Conservation (phyloP, 2,113 vertebrate species). For the Corvus hawaiiensis region DNA sequence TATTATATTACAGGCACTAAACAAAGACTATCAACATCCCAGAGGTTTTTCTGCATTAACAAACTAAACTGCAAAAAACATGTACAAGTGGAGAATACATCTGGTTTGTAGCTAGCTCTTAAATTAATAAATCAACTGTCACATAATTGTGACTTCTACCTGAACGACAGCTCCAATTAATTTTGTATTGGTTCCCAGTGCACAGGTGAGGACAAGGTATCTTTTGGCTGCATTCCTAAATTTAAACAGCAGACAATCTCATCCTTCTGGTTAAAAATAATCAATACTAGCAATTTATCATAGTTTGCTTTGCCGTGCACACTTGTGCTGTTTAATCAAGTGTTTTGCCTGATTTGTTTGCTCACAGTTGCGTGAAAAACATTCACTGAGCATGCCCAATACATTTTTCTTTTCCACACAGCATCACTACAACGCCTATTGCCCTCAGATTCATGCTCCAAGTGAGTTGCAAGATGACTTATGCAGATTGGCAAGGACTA, state of each 20-base stretch:
- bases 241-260: constrained; percentile 26
- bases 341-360: constrained; percentile 36
- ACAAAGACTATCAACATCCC: background rate
- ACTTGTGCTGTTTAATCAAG: constrained; percentile 28
- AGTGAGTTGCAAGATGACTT: background rate
- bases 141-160: constrained; percentile 31
- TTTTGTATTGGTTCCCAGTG: constrained; percentile 19
- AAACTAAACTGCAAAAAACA: background rate
- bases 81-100: background rate
- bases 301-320: constrained; percentile 17
- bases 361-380: constrained; percentile 27
- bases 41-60: background rate
- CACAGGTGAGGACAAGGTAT: constrained; percentile 56
- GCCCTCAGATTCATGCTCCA: background rate
- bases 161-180: constrained; percentile 44
- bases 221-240: constrained; percentile 46
- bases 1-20: background rate
- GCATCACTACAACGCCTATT: background rate
- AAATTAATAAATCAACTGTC: constrained; percentile 60
- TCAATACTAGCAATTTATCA: constrained; percentile 44
- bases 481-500: background rate
- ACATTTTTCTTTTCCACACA: background rate
- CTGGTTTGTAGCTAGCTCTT: background rate
- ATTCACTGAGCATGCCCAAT: background rate
- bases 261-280: constrained; percentile 46